These are phyloP conservation scores for Dysdera silvatica DNA, from an alignment of 1,140 invertebrate genomes.

Conservation along the genomic window DNA sequence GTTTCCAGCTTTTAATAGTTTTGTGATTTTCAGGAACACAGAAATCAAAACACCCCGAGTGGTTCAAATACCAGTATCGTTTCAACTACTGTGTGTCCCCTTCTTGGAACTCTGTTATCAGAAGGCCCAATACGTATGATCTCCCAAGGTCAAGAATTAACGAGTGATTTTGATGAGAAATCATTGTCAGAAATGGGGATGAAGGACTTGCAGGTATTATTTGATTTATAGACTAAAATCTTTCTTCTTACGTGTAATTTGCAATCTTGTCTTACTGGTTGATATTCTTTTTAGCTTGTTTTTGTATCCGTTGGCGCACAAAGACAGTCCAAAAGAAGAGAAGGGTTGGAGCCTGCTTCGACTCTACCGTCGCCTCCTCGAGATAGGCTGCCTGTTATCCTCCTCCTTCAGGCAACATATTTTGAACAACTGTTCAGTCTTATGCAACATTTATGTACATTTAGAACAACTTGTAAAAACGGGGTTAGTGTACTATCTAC, in stretches of 20 bases:
- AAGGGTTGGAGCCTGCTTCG: constrained; percentile 33
- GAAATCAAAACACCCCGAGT: no score
- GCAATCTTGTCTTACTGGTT: background rate
- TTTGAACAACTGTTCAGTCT: constrained; percentile 83
- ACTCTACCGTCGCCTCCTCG: constrained; percentile 56
- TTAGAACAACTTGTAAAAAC: constrained; percentile 58
- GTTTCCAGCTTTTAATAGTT: no score
- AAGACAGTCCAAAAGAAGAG: constrained; percentile 57
- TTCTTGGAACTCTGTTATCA: constrained; percentile 48
- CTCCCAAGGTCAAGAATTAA: constrained; percentile 84
- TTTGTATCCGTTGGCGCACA: constrained; percentile 79
- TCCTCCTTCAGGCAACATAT: constrained; percentile 73
- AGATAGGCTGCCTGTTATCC: constrained; percentile 71
- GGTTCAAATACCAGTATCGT: no score
- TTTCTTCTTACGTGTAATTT: background rate
- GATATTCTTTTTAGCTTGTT: constrained; percentile 55
- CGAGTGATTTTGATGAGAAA: constrained; percentile 87
- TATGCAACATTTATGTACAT: constrained; percentile 71
- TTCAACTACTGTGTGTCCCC: constrained; percentile 37
- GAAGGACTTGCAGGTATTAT: constrained; percentile 65
- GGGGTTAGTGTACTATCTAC: constrained; percentile 47
- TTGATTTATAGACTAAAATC: constrained; percentile 35
- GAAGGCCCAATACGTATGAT: constrained; percentile 84
- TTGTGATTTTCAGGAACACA: no score
- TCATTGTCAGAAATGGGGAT: constrained; percentile 80